phyloP scores from a whole-genome alignment of 2,797 vertebrate species.

The Pogoniulus pusillus region DNA sequence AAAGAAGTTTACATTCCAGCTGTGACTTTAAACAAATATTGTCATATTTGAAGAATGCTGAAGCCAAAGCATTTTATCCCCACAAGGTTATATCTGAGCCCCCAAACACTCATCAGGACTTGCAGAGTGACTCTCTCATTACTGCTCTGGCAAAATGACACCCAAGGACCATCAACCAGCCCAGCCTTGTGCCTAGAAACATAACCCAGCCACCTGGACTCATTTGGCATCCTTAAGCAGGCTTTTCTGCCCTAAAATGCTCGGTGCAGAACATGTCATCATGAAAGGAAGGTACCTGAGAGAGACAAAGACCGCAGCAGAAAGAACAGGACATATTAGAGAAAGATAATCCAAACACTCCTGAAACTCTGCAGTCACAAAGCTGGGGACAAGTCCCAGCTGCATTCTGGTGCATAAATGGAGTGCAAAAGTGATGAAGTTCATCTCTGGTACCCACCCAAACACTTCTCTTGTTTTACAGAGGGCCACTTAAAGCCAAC shows the following conservation, averaged over 20 bases:
- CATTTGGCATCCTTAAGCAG: not conserved
- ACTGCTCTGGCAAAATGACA: not conserved
- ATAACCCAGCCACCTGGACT: constrained; percentile 14
- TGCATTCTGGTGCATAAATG: not conserved
- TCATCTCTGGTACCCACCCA: not conserved
- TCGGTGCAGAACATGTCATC: not conserved
- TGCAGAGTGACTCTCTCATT: not conserved
- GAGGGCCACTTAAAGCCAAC: not conserved
- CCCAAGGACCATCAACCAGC: not conserved
- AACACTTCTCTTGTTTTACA: not conserved
- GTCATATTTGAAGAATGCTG: not conserved
- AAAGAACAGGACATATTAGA: not conserved
- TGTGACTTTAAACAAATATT: not conserved
- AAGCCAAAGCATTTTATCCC: not conserved
- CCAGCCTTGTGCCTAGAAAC: constrained; percentile 34
- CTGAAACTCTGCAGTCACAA: fast-evolving
- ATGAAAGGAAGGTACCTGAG: not conserved
- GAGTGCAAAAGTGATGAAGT: not conserved
- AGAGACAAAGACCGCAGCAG: not conserved
- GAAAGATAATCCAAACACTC: not conserved
- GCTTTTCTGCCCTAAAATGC: fast-evolving
- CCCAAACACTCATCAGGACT: not conserved
- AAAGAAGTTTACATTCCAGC: not conserved
- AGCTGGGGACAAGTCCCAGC: not conserved
- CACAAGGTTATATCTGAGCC: not conserved